Conservation (phyloP, 2,888 invertebrate species). For the Dryococelus australis region DNA sequence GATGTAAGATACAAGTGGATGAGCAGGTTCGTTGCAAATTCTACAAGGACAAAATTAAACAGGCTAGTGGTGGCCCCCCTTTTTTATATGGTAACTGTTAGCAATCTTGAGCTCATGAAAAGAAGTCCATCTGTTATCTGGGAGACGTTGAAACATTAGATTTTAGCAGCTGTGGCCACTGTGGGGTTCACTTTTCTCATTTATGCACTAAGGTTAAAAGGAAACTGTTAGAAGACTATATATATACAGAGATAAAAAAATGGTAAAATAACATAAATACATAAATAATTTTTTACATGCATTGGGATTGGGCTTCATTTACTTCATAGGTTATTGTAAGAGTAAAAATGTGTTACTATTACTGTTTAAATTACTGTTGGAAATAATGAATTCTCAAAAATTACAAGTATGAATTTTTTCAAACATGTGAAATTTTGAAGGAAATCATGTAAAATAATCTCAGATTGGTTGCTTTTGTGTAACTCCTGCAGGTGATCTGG, state of each 20-base stretch:
- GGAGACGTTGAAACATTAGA: neutral
- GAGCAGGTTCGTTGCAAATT: too few relatives aligned
- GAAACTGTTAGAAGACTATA: conserved; percentile 5
- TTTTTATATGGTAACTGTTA: too few relatives aligned
- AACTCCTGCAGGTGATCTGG: neutral
- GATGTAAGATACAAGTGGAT: too few relatives aligned
- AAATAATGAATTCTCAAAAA: neutral
- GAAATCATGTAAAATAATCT: neutral
- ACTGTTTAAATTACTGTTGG: conserved; percentile 2
- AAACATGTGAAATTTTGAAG: neutral
- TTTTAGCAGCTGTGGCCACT: conserved; percentile 2
- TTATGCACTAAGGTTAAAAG: neutral
- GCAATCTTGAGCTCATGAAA: too few relatives aligned
- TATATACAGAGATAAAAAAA: neutral
- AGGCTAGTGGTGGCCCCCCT: too few relatives aligned
- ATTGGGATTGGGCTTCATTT: conserved; percentile 6
- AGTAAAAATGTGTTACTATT: neutral
- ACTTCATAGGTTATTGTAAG: neutral
- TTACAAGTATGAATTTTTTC: neutral
- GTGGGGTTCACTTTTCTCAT: neutral
- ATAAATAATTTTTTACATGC: conserved; percentile 16
- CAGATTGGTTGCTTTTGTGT: neutral
- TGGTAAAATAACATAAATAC: conserved; percentile 5
- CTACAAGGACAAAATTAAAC: too few relatives aligned
- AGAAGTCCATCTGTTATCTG: too few relatives aligned